Conservation (phyloP, 2,888 invertebrate genomes). For the Limnephilus lunatus region DNA sequence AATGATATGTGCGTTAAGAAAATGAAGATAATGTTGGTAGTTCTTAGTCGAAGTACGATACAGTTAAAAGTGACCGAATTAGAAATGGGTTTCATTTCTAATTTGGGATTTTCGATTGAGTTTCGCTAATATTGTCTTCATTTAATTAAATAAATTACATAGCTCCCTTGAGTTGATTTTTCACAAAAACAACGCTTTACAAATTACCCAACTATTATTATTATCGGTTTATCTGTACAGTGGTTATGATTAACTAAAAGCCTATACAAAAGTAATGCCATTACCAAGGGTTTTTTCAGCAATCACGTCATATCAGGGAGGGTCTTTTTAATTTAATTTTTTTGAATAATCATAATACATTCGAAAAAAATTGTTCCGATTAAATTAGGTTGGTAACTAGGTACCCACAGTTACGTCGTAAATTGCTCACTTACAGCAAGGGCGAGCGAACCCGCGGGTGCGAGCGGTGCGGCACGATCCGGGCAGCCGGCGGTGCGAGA, state of each 20-base stretch:
- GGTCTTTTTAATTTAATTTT: slow-evolving; percentile 26
- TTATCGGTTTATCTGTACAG: too few relatives aligned
- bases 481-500: slow-evolving; percentile 33
- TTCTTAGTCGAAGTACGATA: too few relatives aligned
- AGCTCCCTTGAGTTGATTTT: too few relatives aligned
- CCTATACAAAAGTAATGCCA: neutral
- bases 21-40: too few relatives aligned
- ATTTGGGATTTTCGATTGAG: too few relatives aligned
- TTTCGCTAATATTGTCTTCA: too few relatives aligned
- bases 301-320: neutral
- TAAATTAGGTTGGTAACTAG: slow-evolving; percentile 53
- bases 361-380: slow-evolving; percentile 61
- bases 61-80: too few relatives aligned
- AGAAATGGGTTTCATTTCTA: too few relatives aligned
- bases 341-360: slow-evolving; percentile 52
- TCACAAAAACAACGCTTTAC: too few relatives aligned
- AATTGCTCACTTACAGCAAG: slow-evolving; percentile 63
- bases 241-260: neutral
- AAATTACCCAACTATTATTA: too few relatives aligned
- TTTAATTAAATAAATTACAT: too few relatives aligned
- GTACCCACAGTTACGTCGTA: slow-evolving; percentile 58
- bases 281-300: neutral
- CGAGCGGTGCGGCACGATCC: slow-evolving; percentile 36
- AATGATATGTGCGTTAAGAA: too few relatives aligned
- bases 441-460: slow-evolving; percentile 51